Evolutionary conservation across 2,797 vertebrate species (phyloP), one percentile per base, ranked within the genome.

Genomic region (Siniperca scherzeri): DNA sequence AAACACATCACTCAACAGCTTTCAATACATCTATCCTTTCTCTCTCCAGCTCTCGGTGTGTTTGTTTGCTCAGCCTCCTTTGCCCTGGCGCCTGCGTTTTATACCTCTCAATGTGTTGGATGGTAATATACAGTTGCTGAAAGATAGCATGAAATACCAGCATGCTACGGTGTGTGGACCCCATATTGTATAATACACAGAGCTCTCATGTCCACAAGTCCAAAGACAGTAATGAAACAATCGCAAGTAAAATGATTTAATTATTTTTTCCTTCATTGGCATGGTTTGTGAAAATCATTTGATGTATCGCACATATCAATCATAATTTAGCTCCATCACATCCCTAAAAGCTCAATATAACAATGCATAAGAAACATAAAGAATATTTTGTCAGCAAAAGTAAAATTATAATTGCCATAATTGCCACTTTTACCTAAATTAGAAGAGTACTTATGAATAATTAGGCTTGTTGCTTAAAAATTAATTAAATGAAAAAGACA

Each of bases 41-140:
- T 70, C 82, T 83, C 83, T 55, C 33, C 73, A 50, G 77, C 85
- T 84, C 87, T 89, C 60, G 11, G 62, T 50, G 82, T 83, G 76
- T 93, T 87, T 93, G 91, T 93, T 93, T 94, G 88, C 80, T 89
- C 83, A 88, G 84, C 80, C 87, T 90, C 75, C 69, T 87, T 83
- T 80, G 80, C 79, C 78, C 82, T 21, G 62, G 73, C 70, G 76
- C 88, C 87, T 83, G 76, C 66, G 38, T 89, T 89, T 91, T 82
- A 65, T 76, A 69, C 55, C 46, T 78, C 77, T 78, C 78, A 9
- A 33, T 88, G 78, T 88, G 81, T 88, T 11, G 59, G 76, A 82
- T 67, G 53, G 74, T 88, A 89, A 95, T 92, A 79, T 86, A 92
- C 87, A 89, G 88, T 89, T 90, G 90, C 80, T 93, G 88, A 92